Evolutionary conservation across 2,888 invertebrate species (phyloP).

Genomic region (Exephanes ischioxanthus): DNA sequence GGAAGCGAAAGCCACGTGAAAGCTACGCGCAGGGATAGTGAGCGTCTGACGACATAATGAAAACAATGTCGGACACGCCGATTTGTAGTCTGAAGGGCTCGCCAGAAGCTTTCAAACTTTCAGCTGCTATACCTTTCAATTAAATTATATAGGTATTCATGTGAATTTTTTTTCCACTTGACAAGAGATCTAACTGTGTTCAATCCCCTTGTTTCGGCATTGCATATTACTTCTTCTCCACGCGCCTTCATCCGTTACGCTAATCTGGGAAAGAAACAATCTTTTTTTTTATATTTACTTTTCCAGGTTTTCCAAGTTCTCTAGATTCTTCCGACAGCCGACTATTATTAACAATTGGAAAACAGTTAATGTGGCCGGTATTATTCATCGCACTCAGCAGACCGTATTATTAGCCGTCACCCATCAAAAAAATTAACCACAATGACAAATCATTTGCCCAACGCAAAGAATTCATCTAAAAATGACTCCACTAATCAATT

Average conservation of each 20-base stretch:
- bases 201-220: not conserved
- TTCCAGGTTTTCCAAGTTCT: too few species aligned
- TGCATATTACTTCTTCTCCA: not conserved
- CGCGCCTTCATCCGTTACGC: not conserved
- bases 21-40: not conserved
- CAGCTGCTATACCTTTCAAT: constrained; percentile 1
- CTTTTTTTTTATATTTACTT: too few species aligned
- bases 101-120: constrained; percentile 1
- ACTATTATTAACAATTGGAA: too few species aligned
- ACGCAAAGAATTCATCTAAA: too few species aligned
- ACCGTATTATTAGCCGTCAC: too few species aligned
- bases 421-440: too few species aligned
- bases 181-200: not conserved
- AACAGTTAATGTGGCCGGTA: too few species aligned
- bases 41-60: constrained; percentile 1
- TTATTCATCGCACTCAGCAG: too few species aligned
- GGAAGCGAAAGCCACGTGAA: not conserved
- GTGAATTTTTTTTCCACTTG: not conserved
- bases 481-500: too few species aligned
- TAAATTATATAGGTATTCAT: not conserved
- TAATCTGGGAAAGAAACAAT: too few species aligned
- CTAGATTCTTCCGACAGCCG: too few species aligned
- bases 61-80: not conserved
- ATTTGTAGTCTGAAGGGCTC: not conserved
- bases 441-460: too few species aligned